phyloP scores from a whole-genome alignment of 2,888 invertebrate species.

The Psylliodes chrysocephalus region DNA sequence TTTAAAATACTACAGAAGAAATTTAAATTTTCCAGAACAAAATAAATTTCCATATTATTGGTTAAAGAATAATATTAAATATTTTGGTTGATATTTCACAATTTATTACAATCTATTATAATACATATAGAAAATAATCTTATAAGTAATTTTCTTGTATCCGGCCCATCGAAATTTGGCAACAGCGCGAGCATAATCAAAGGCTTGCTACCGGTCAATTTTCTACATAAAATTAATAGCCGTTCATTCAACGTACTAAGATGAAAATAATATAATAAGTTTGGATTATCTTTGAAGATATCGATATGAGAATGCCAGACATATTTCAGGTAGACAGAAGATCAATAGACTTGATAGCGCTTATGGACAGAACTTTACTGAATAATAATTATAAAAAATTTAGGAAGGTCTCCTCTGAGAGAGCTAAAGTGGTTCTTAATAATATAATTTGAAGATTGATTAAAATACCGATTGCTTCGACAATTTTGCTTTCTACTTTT shows the following conservation, averaged over 20 bases:
- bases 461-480: neutral
- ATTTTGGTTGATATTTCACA: too few relatives aligned
- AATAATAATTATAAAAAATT: constrained; percentile 21
- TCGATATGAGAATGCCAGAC: constrained; percentile 39
- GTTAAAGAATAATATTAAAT: too few relatives aligned
- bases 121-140: too few relatives aligned
- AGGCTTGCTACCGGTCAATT: constrained; percentile 38
- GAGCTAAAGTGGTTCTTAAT: constrained; percentile 1
- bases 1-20: too few relatives aligned
- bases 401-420: constrained; percentile 4
- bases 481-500: neutral
- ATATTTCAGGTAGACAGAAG: constrained; percentile 34
- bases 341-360: constrained; percentile 24
- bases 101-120: too few relatives aligned
- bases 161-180: constrained; percentile 22
- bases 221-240: constrained; percentile 40
- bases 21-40: too few relatives aligned
- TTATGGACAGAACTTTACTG: constrained; percentile 24
- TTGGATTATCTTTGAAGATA: constrained; percentile 36
- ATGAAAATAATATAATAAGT: constrained; percentile 38
- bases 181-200: constrained; percentile 14
- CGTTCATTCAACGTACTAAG: constrained; percentile 32
- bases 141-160: too few relatives aligned
- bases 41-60: too few relatives aligned
- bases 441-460: constrained; percentile 5